Percentiles rank a stretch among this genome's conserved stretches.
Evolutionary conservation across 2,113 vertebrate genomes (phyloP).

Genomic region (Tachycineta bicolor): DNA sequence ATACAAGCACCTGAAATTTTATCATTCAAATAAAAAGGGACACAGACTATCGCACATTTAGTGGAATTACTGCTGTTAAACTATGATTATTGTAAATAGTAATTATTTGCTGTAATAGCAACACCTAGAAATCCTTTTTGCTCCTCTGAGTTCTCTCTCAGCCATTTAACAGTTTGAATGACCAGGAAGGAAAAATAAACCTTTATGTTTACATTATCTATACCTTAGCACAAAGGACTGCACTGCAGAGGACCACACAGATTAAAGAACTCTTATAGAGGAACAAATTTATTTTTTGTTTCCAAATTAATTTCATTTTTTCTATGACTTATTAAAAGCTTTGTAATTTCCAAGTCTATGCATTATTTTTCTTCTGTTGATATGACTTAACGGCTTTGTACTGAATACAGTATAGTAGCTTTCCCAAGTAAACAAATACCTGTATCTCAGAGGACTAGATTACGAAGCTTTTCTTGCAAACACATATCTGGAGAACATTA

Average conservation of each 20-base stretch:
- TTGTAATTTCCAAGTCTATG: background rate
- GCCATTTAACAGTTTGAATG: background rate
- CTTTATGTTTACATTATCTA: accelerated
- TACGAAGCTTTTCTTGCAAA: background rate
- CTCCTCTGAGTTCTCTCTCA: background rate
- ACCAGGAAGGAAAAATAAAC: background rate
- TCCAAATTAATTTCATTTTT: background rate
- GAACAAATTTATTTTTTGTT: background rate
- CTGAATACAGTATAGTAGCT: background rate
- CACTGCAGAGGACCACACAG: background rate
- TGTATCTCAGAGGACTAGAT: background rate
- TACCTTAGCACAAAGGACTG: background rate
- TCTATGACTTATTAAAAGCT: background rate
- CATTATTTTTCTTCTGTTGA: background rate
- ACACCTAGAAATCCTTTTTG: background rate
- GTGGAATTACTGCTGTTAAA: background rate
- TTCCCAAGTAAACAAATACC: background rate
- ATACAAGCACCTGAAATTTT: background rate
- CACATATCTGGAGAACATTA: background rate
- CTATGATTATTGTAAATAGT: background rate
- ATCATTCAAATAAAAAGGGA: background rate
- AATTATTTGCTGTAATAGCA: background rate
- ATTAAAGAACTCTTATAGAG: background rate
- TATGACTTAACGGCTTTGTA: background rate
- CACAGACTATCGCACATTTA: background rate